These are phyloP conservation scores for Stenopsyche tienmushanensis DNA, from an alignment of 1,140 invertebrate genomes.

Conservation along the genomic window DNA sequence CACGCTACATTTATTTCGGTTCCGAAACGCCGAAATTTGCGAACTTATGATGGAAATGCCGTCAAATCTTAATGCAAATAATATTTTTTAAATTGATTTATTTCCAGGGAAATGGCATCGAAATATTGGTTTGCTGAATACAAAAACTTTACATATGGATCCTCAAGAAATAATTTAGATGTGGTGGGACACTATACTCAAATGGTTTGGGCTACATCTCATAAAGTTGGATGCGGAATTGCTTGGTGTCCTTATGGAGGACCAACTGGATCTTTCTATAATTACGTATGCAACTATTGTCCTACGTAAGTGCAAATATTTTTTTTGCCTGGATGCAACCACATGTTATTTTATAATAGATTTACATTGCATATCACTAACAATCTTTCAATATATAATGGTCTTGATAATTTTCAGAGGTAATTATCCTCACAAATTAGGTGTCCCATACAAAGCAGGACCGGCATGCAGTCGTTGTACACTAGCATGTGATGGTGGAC, in stretches of 20 bases:
- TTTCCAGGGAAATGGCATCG: conserved; percentile 72
- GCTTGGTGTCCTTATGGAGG: conserved; percentile 63
- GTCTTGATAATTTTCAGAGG: conserved; percentile 60
- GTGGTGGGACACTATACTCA: conserved; percentile 80
- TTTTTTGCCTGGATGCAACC: not conserved
- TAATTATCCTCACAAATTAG: conserved; percentile 62
- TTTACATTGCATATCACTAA: no score
- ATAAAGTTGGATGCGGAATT: conserved; percentile 78
- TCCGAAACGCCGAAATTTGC: no score
- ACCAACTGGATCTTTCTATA: conserved; percentile 68
- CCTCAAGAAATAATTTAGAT: conserved; percentile 60
- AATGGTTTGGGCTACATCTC: conserved; percentile 78
- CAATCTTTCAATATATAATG: no score
- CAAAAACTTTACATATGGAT: conserved; percentile 72
- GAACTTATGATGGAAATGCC: not conserved
- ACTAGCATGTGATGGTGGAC: conserved; percentile 58
- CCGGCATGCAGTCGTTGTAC: conserved; percentile 65
- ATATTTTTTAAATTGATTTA: not conserved
- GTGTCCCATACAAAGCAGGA: conserved; percentile 68
- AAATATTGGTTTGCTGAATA: conserved; percentile 79
- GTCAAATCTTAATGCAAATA: not conserved
- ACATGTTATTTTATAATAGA: not conserved
- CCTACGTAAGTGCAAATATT: conserved; percentile 66
- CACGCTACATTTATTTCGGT: no score
- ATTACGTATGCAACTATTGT: conserved; percentile 87